These are phyloP conservation scores for Folsomia manolachei DNA, from an alignment of 2,888 invertebrate genomes.

Conservation along the genomic window DNA sequence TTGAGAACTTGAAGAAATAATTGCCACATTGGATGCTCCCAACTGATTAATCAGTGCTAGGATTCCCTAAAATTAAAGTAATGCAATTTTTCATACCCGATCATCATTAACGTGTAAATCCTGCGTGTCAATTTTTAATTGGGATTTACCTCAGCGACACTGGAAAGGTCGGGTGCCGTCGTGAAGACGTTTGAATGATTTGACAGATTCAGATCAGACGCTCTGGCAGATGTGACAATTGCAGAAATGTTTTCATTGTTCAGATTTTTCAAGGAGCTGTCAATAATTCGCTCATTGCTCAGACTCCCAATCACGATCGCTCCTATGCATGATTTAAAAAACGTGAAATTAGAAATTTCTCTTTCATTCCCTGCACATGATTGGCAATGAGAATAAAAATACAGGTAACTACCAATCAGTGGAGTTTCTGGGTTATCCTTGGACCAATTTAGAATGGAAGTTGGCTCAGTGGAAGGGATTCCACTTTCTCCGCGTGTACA, in stretches of 20 bases:
- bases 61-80: constrained; percentile 44
- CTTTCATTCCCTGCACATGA: too few relatives aligned
- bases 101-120: background rate
- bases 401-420: constrained; percentile 46
- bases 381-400: too few relatives aligned
- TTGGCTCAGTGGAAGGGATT: constrained; percentile 49
- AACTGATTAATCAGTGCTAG: constrained; percentile 51
- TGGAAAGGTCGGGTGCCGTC: constrained; percentile 51
- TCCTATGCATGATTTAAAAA: constrained; percentile 2
- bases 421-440: constrained; percentile 45
- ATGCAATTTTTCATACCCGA: background rate
- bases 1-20: constrained; percentile 51
- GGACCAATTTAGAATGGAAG: constrained; percentile 47
- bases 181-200: constrained; percentile 51
- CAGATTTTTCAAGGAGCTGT: constrained; percentile 47
- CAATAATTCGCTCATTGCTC: constrained; percentile 49
- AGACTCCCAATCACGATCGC: constrained; percentile 48
- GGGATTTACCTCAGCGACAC: constrained; percentile 50
- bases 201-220: constrained; percentile 46
- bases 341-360: background rate
- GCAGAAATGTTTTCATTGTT: constrained; percentile 49
- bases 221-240: constrained; percentile 47
- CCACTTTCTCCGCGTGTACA: constrained; percentile 51
- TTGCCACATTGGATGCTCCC: constrained; percentile 48
- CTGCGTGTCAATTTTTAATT: background rate